These are phyloP conservation scores for Lycaena phlaeas DNA, from an alignment of 2,888 invertebrate species.

Conservation along the genomic window DNA sequence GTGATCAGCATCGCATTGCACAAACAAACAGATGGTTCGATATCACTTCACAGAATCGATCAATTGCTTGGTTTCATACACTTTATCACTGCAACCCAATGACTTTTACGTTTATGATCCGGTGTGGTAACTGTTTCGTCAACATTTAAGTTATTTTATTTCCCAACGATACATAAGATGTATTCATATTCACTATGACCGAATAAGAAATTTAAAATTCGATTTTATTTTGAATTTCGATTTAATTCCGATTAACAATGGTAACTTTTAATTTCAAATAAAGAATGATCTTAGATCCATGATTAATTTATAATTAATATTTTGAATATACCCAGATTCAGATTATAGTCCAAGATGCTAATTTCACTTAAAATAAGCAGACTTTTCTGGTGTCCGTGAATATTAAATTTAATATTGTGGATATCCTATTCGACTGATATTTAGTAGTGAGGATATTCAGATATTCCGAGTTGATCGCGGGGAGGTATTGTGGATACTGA, in stretches of 20 bases:
- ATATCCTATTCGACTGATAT: too few relatives aligned
- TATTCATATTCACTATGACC: too few relatives aligned
- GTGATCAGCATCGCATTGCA: slow-evolving; percentile 76
- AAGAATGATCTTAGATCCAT: neutral
- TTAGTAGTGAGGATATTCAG: too few relatives aligned
- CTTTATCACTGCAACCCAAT: neutral
- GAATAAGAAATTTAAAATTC: too few relatives aligned
- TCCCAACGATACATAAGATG: neutral
- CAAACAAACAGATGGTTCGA: slow-evolving; percentile 10
- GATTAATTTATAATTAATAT: neutral
- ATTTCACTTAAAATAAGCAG: too few relatives aligned
- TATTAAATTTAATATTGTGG: too few relatives aligned
- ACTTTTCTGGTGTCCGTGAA: too few relatives aligned
- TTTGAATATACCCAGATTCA: too few relatives aligned
- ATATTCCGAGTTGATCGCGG: neutral
- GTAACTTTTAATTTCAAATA: too few relatives aligned
- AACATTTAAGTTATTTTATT: neutral
- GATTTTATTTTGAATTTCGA: neutral
- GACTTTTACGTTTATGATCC: slow-evolving; percentile 2
- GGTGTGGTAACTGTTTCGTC: neutral
- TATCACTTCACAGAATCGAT: slow-evolving; percentile 8
- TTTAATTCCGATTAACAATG: too few relatives aligned
- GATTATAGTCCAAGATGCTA: too few relatives aligned
- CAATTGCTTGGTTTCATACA: neutral
- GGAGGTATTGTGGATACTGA: neutral